phyloP scores from a whole-genome alignment of 1,140 invertebrate genomes.

The Melipona quadrifasciata region DNA sequence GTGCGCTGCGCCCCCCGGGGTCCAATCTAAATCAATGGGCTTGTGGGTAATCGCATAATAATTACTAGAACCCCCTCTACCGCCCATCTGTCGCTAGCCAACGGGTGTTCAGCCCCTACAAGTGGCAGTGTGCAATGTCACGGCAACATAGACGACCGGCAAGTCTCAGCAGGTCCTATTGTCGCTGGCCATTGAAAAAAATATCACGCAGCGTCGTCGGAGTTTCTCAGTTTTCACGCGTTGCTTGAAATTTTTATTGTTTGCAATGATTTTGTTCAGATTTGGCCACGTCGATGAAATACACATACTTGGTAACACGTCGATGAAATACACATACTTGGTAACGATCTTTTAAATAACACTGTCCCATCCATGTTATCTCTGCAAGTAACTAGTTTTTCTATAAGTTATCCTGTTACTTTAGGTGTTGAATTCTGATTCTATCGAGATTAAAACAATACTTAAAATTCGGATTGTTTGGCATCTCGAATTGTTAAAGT shows the following conservation, averaged over 20 bases:
- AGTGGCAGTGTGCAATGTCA: constrained; percentile 65
- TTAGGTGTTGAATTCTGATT: too few relatives aligned
- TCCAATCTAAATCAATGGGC: constrained; percentile 81
- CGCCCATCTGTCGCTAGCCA: constrained; percentile 78
- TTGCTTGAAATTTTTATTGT: not conserved
- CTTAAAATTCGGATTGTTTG: too few relatives aligned
- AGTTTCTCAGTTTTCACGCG: not conserved
- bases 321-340: too few relatives aligned
- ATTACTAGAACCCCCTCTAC: constrained; percentile 79
- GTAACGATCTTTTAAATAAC: too few relatives aligned
- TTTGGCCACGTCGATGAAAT: too few relatives aligned
- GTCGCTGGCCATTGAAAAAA: constrained; percentile 67
- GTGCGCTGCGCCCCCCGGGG: constrained; percentile 66
- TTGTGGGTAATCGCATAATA: constrained; percentile 82
- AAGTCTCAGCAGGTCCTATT: constrained; percentile 79
- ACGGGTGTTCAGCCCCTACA: constrained; percentile 69
- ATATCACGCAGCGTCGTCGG: constrained; percentile 46
- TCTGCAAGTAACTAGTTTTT: too few relatives aligned
- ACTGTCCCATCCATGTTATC: too few relatives aligned
- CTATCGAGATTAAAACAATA: too few relatives aligned
- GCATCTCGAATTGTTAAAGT: too few relatives aligned
- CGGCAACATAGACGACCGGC: constrained; percentile 69
- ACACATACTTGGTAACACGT: too few relatives aligned
- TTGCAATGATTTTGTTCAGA: too few relatives aligned
- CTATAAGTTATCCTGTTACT: too few relatives aligned